These are phyloP conservation scores for Nephrotoma appendiculata DNA, from an alignment of 2,888 invertebrate genomes.

Conservation along the genomic window DNA sequence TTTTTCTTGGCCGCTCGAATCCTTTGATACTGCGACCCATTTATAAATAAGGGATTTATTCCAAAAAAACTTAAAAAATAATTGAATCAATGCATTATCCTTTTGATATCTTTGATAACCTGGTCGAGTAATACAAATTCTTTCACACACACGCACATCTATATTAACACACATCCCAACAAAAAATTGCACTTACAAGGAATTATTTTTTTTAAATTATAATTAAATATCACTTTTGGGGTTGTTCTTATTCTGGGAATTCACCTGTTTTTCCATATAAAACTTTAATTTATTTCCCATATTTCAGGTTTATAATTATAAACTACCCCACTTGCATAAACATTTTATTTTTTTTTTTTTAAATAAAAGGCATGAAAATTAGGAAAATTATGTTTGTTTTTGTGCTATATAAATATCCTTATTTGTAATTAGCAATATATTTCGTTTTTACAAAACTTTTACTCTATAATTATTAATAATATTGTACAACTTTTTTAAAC, in stretches of 20 bases:
- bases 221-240: not conserved
- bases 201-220: not conserved
- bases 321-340: not conserved
- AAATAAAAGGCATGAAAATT: not conserved
- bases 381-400: not conserved
- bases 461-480: not conserved
- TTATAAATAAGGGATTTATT: not conserved
- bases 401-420: not conserved
- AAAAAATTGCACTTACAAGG: not conserved
- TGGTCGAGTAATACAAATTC: not conserved
- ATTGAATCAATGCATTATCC: not conserved
- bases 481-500: not conserved
- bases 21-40: not conserved
- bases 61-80: not conserved
- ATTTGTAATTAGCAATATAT: not conserved
- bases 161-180: not conserved
- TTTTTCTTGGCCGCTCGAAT: not conserved
- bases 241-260: not conserved
- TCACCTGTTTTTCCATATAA: not conserved
- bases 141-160: not conserved
- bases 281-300: not conserved
- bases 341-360: not conserved
- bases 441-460: not conserved
- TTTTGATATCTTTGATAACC: not conserved
- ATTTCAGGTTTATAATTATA: not conserved